Evolutionary conservation across 2,113 vertebrate genomes (phyloP).

Genomic region (Pampusana beccarii): DNA sequence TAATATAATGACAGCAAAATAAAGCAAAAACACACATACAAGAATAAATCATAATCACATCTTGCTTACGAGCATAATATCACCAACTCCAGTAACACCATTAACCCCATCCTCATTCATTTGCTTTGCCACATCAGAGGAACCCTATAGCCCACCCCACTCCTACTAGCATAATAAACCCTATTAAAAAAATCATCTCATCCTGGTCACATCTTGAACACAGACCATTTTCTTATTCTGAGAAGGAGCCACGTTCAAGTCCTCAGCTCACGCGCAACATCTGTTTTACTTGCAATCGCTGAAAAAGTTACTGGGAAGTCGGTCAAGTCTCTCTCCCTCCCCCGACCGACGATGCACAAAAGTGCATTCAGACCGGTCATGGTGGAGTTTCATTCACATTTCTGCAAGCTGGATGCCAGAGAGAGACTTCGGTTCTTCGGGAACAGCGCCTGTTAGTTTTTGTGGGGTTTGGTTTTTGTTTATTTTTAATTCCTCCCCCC

Average conservation of each 20-base stretch:
- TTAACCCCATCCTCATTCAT: background rate
- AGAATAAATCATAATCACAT: fast-evolving
- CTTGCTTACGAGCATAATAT: background rate
- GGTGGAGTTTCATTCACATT: slow-evolving; percentile 34
- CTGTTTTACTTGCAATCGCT: slow-evolving; percentile 17
- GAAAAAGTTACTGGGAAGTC: slow-evolving; percentile 56
- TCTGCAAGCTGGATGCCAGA: background rate
- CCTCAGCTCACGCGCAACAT: slow-evolving; percentile 38
- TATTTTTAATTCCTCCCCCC: background rate
- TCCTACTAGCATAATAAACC: background rate
- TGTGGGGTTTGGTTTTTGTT: background rate
- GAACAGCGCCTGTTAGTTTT: background rate
- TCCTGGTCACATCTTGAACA: slow-evolving; percentile 46
- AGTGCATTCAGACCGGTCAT: background rate
- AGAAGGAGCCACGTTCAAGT: slow-evolving; percentile 7
- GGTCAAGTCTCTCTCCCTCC: background rate
- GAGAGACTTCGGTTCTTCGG: background rate
- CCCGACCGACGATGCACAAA: background rate
- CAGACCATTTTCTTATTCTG: slow-evolving; percentile 9
- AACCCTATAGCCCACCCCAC: background rate
- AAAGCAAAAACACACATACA: background rate
- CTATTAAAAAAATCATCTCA: background rate
- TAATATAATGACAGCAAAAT: background rate
- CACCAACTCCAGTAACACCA: background rate
- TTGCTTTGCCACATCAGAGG: background rate